phyloP scores from a whole-genome alignment of 2,113 vertebrate genomes.

The Cnemophilus loriae region DNA sequence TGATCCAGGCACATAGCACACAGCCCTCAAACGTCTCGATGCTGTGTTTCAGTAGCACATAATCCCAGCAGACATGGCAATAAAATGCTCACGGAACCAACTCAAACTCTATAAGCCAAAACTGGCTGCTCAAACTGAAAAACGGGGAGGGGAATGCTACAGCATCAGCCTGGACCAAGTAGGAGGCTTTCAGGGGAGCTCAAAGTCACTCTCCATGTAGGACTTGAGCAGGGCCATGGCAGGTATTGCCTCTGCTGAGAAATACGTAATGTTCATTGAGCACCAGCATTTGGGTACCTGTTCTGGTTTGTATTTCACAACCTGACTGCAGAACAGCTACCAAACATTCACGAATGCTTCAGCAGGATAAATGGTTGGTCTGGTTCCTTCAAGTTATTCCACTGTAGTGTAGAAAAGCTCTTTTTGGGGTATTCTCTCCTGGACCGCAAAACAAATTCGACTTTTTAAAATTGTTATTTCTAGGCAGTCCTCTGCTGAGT shows the following conservation, averaged over 20 bases:
- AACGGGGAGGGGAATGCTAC: neutral
- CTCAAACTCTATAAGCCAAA: neutral
- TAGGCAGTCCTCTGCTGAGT: neutral
- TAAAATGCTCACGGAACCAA: neutral
- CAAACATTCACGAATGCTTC: neutral
- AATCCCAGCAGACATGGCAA: neutral
- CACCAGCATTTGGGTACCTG: neutral
- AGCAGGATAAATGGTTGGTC: neutral
- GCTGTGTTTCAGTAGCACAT: conserved; percentile 45
- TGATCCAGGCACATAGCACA: neutral
- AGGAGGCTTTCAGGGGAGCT: neutral
- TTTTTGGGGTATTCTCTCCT: neutral
- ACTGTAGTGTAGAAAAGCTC: neutral
- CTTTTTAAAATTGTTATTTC: neutral
- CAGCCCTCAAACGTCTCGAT: neutral
- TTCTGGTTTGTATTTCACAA: neutral
- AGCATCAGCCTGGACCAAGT: neutral
- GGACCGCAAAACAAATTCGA: neutral
- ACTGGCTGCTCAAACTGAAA: neutral
- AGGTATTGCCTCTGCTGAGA: neutral
- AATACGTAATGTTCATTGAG: neutral
- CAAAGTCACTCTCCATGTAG: neutral
- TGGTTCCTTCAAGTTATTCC: neutral
- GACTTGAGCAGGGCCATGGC: neutral
- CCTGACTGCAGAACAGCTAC: neutral